A percentile compares a stretch with the other conserved stretches of the same genome.
phyloP scores from a whole-genome alignment of 2,888 invertebrate genomes.

The Drosophila kokeensis region DNA sequence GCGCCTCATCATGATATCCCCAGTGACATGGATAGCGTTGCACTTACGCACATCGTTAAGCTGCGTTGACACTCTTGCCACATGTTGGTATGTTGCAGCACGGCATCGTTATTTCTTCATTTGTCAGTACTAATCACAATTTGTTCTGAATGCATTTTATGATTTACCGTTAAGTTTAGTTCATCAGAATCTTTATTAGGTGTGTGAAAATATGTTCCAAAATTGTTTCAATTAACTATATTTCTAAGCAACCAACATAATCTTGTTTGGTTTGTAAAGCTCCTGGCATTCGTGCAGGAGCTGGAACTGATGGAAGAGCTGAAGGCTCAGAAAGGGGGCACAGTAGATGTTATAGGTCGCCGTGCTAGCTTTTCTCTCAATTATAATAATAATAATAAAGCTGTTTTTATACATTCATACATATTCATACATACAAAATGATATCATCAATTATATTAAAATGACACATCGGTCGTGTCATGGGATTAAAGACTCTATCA shows the following conservation, averaged over 20 bases:
- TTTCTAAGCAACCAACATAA: neutral
- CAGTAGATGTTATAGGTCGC: no score
- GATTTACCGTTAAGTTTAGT: neutral
- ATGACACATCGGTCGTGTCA: neutral
- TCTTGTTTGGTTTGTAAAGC: no score
- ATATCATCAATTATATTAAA: conserved; percentile 3
- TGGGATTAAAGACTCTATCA: conserved; percentile 5
- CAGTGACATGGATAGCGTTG: conserved; percentile 43
- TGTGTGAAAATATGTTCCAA: neutral
- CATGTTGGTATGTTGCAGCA: neutral
- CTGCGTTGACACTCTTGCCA: conserved; percentile 29
- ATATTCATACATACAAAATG: conserved; percentile 28
- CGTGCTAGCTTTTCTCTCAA: no score
- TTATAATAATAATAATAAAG: no score
- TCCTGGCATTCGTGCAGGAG: no score
- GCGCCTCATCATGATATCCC: conserved; percentile 14
- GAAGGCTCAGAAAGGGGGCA: no score
- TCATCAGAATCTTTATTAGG: neutral
- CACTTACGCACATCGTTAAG: conserved; percentile 58
- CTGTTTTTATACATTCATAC: no score
- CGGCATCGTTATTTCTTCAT: conserved; percentile 2
- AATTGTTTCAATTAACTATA: neutral
- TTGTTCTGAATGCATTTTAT: conserved; percentile 10
- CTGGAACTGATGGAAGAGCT: no score
- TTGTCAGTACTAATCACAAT: conserved; percentile 14